A percentile compares a stretch with the other conserved stretches of the same genome.
Evolutionary conservation across 2,888 invertebrate species (phyloP).

Genomic region (Pseudeuparius sepicola): DNA sequence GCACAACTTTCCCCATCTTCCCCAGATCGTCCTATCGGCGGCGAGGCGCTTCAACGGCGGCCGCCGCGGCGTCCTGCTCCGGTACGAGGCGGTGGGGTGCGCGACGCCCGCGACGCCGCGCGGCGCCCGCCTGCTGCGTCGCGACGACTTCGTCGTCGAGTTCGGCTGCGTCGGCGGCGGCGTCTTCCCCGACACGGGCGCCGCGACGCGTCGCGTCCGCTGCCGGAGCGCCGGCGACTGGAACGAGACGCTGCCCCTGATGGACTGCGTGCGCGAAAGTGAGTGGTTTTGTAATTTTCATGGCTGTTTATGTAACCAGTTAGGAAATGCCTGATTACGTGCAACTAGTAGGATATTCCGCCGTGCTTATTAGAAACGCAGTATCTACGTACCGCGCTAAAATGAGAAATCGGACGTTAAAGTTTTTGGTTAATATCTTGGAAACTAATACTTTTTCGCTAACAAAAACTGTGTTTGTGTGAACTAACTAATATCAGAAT

Average conservation of each 20-base stretch:
- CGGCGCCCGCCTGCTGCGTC: conserved; percentile 56
- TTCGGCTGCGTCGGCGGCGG: conserved; percentile 60
- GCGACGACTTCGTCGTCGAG: conserved; percentile 49
- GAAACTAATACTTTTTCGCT: too few relatives aligned
- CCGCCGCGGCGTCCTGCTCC: conserved; percentile 53
- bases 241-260: conserved; percentile 49
- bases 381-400: too few relatives aligned
- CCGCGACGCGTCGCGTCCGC: conserved; percentile 49
- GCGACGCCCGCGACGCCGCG: conserved; percentile 52
- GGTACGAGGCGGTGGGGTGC: conserved; percentile 57
- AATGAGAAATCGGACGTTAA: too few relatives aligned
- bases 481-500: too few relatives aligned
- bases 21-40: conserved; percentile 23
- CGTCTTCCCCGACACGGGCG: conserved; percentile 57
- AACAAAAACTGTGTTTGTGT: too few relatives aligned
- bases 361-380: too few relatives aligned
- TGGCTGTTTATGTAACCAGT: too few relatives aligned
- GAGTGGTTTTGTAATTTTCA: conserved; percentile 12
- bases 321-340: too few relatives aligned
- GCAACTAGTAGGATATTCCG: too few relatives aligned
- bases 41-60: conserved; percentile 40
- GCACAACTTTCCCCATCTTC: too few relatives aligned
- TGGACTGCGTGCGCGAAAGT: conserved; percentile 48
- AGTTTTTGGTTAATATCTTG: too few relatives aligned
- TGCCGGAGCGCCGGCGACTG: conserved; percentile 58